Percentiles rank a stretch among this genome's conserved stretches.
These are phyloP conservation scores for Panagrolaimus sp. DNA, from an alignment of 1,140 invertebrate species.

Conservation along the genomic window DNA sequence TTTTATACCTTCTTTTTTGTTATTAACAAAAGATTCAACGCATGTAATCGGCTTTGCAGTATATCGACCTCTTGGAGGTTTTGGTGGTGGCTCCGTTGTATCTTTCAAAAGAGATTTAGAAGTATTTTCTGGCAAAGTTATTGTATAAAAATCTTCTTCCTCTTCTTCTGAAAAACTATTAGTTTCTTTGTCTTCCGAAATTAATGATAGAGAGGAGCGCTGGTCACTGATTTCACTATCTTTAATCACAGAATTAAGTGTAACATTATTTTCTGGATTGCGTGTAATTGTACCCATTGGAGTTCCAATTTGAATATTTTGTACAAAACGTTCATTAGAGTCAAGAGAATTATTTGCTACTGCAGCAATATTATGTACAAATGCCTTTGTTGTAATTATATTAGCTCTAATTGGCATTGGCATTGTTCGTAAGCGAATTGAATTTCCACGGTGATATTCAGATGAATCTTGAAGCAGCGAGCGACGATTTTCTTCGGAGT, in stretches of 20 bases:
- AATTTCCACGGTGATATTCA: constrained; percentile 8
- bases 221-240: too few species aligned
- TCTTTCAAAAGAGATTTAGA: too few species aligned
- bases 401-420: background rate
- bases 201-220: too few species aligned
- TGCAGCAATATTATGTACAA: background rate
- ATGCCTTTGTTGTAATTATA: background rate
- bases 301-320: too few species aligned
- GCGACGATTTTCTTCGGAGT: background rate
- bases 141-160: constrained; percentile 1
- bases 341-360: background rate
- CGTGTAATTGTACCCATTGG: too few species aligned
- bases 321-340: too few species aligned
- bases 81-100: constrained; percentile 1
- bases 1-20: background rate
- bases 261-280: too few species aligned
- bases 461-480: background rate
- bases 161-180: background rate
- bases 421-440: background rate
- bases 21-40: background rate
- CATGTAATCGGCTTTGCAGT: background rate
- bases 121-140: background rate
- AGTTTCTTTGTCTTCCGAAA: background rate
- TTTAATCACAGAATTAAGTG: too few species aligned
- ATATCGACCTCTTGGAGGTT: background rate